Percentiles rank a stretch among this genome's conserved stretches.
phyloP scores from a whole-genome alignment of 2,797 vertebrate species.

The Euphonia xanthogaster region DNA sequence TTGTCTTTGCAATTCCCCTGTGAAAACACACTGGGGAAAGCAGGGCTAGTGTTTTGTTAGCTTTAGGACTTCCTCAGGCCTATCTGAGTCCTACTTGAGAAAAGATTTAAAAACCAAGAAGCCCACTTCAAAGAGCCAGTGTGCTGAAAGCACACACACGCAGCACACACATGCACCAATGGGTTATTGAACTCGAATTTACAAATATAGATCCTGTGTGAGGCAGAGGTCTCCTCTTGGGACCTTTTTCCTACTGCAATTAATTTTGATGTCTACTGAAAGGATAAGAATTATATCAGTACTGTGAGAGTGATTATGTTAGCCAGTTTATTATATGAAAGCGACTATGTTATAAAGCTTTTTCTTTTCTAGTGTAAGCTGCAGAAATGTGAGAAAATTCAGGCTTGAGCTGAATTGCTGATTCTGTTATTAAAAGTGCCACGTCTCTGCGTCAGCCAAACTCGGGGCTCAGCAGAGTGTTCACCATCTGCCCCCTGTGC shows the following conservation, averaged over 20 bases:
- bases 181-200: not conserved
- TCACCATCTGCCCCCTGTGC: not conserved
- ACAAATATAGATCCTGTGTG: not conserved
- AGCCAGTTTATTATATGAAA: not conserved
- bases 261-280: not conserved
- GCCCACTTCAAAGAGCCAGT: not conserved
- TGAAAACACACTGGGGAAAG: not conserved
- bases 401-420: not conserved
- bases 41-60: not conserved
- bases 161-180: accelerated
- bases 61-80: not conserved
- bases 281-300: not conserved
- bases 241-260: not conserved
- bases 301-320: not conserved
- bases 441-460: not conserved
- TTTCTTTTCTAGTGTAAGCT: not conserved
- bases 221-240: not conserved
- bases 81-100: not conserved
- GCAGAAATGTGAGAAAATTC: not conserved
- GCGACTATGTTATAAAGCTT: not conserved
- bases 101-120: not conserved
- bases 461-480: not conserved
- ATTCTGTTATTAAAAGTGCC: not conserved
- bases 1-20: not conserved
- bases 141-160: not conserved